Conservation (phyloP, 2,113 vertebrate species). For the Sprattus sprattus region DNA sequence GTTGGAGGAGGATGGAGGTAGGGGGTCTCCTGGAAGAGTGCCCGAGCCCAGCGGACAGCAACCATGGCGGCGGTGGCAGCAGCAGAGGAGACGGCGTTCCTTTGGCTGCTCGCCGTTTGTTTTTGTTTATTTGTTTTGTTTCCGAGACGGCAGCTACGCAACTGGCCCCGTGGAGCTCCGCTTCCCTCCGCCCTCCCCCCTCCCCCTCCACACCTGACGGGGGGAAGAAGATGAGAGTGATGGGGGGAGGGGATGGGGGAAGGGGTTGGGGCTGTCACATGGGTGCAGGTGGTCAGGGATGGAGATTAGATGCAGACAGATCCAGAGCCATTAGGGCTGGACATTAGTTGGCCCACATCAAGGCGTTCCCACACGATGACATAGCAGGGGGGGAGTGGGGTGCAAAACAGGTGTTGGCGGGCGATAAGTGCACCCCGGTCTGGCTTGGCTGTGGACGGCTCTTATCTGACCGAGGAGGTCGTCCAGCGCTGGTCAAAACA, state of each 20-base stretch:
- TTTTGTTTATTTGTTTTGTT: constrained; percentile 45
- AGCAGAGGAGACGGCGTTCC: background rate
- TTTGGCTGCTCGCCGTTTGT: background rate
- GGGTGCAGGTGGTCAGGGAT: background rate
- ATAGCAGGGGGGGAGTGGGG: background rate
- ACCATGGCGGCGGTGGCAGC: background rate
- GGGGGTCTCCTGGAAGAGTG: background rate
- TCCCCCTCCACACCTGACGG: background rate
- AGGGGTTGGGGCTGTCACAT: background rate
- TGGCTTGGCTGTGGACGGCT: background rate
- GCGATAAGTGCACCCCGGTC: background rate
- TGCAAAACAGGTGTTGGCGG: background rate
- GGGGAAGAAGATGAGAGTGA: background rate
- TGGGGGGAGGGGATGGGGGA: background rate
- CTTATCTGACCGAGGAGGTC: background rate
- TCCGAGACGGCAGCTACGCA: constrained; percentile 44
- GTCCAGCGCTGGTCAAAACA: background rate
- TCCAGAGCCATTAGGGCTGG: background rate
- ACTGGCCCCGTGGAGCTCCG: constrained; percentile 20
- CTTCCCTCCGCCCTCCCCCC: background rate
- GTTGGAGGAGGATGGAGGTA: background rate
- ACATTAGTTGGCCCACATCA: background rate
- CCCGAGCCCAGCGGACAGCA: background rate
- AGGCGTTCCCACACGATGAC: background rate
- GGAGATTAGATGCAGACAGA: background rate